These are phyloP conservation scores for Caenorhabditis parvicauda DNA, from an alignment of 2,888 invertebrate genomes.

Conservation along the genomic window DNA sequence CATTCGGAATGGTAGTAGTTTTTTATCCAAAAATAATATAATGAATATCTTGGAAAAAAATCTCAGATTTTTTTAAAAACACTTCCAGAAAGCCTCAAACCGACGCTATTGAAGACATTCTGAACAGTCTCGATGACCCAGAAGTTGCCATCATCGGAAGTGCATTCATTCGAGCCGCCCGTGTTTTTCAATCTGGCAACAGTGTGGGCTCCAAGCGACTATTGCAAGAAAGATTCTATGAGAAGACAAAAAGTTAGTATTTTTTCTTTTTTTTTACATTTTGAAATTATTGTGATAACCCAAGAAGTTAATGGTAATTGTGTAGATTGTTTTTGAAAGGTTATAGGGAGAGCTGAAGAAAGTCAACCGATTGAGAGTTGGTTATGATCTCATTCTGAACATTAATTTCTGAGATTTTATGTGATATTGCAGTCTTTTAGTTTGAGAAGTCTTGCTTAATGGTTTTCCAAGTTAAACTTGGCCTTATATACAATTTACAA, in stretches of 20 bases:
- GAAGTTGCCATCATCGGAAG: slow-evolving; percentile 24
- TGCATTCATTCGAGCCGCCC: slow-evolving; percentile 2
- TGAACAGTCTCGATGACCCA: slow-evolving; percentile 20
- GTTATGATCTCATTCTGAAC: too few relatives aligned
- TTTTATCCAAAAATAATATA: neutral
- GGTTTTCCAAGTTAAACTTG: neutral
- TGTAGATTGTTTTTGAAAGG: neutral
- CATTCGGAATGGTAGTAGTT: too few relatives aligned
- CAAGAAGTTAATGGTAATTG: neutral
- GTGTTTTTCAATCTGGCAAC: neutral
- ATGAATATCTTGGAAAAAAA: too few relatives aligned
- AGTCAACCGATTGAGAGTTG: too few relatives aligned
- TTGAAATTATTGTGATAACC: too few relatives aligned
- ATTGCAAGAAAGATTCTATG: slow-evolving; percentile 6
- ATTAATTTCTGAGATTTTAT: too few relatives aligned
- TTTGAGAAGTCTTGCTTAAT: too few relatives aligned
- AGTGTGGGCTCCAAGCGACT: slow-evolving; percentile 1
- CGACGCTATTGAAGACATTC: slow-evolving; percentile 15
- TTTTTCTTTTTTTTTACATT: neutral
- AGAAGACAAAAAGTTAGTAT: slow-evolving; percentile 19
- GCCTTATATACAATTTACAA: too few relatives aligned
- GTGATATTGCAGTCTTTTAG: too few relatives aligned
- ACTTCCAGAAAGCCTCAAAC: neutral
- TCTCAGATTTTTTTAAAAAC: neutral
- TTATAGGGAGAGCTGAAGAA: too few relatives aligned